These are phyloP conservation scores for Aurelia aurita DNA, from an alignment of 30 jellyfish, hydroid and myxozoan genomes.

Conservation along the genomic window DNA sequence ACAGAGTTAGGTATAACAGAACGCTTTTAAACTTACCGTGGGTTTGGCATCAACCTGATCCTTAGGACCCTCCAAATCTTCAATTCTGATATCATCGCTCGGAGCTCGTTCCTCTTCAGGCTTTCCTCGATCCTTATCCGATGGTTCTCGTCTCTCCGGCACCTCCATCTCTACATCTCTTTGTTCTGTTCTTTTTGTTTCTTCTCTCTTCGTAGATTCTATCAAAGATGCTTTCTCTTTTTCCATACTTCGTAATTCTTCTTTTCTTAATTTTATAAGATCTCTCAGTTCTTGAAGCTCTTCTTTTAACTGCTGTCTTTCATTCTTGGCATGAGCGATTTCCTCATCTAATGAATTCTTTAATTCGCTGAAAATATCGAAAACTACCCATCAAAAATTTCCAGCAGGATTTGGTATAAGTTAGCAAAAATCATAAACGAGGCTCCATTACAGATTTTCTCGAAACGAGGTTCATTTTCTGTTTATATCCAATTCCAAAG, in stretches of 20 bases:
- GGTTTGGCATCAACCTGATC: slow-evolving; percentile 3
- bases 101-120: background rate
- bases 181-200: background rate
- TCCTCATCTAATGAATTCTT: slow-evolving; percentile 7
- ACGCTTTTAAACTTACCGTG: background rate
- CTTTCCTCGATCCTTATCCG: background rate
- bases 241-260: slow-evolving; percentile 19
- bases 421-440: no score
- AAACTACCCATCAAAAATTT: background rate
- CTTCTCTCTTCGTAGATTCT: slow-evolving; percentile 14
- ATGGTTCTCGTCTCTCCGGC: background rate
- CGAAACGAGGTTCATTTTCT: background rate
- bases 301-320: slow-evolving; percentile 25
- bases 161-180: background rate
- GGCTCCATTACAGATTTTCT: no score
- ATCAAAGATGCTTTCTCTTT: slow-evolving; percentile 6
- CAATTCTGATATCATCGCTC: slow-evolving; percentile 32
- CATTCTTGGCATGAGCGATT: background rate
- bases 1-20: no score
- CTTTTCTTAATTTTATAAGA: slow-evolving; percentile 22
- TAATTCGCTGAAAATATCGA: slow-evolving; percentile 20
- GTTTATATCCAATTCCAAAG: background rate
- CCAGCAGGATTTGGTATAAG: no score
- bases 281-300: slow-evolving; percentile 59
- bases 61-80: slow-evolving; percentile 41